Conservation (phyloP, 2,888 invertebrate genomes). For the Temnothorax unifasciatus region DNA sequence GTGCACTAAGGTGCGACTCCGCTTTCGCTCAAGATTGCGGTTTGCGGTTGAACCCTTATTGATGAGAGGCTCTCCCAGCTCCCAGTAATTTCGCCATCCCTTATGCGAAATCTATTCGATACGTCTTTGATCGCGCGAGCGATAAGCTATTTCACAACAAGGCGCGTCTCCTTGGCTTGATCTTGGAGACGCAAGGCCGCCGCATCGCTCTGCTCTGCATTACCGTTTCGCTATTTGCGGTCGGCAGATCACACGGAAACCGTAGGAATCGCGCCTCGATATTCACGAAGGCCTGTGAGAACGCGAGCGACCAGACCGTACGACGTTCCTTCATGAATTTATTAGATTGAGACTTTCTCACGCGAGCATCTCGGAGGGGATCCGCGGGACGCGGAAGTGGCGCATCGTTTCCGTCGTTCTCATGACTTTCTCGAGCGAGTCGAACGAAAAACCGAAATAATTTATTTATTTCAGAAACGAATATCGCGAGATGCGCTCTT, state of each 20-base stretch:
- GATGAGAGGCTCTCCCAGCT: neutral
- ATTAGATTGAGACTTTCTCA: conserved; percentile 79
- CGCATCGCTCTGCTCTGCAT: neutral
- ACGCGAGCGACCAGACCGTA: conserved; percentile 60
- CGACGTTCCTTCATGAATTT: conserved; percentile 71
- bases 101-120: conserved; percentile 23
- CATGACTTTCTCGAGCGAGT: conserved; percentile 31
- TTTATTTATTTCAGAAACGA: conserved; percentile 13
- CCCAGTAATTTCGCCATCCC: conserved; percentile 3
- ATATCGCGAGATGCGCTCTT: neutral
- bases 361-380: conserved; percentile 58
- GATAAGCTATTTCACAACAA: neutral
- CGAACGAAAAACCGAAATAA: neutral
- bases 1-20: neutral
- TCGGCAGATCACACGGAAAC: conserved; percentile 73
- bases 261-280: conserved; percentile 64
- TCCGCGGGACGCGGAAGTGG: conserved; percentile 40
- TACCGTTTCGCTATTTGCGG: conserved; percentile 69
- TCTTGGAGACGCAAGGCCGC: conserved; percentile 7
- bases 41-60: neutral
- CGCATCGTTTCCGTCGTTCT: conserved; percentile 35
- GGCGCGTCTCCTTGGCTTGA: neutral
- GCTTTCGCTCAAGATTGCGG: neutral
- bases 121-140: neutral
- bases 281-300: conserved; percentile 70